Base-by-base conservation (phyloP, 2,888 invertebrate genomes). In the Drosophila gaucha region DNA sequence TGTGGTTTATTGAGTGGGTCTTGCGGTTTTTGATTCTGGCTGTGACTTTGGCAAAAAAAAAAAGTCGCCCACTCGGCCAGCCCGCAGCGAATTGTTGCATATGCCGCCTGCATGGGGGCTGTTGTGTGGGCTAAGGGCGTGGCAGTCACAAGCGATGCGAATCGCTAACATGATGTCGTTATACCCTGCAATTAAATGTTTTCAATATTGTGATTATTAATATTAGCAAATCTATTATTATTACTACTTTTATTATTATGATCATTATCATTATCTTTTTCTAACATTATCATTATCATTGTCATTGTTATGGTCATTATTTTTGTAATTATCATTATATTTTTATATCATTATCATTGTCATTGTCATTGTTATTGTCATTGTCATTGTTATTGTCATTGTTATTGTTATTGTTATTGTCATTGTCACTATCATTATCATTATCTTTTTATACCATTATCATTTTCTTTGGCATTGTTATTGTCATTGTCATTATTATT, bases 41-140 rank as follows among this genome's bases (percentile, higher is more conserved):
- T 35, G 36, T 24, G 59, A 59, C 69, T 72, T 69, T 64, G 72
- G 75, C 71, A 70, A 41, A 54, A 20, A 44, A n/a, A n/a, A n/a
- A n/a, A n/a, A n/a, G n/a, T 52, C 70, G 70, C 75, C 72, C 57
- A 74, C 75, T 39, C 16, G 18, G 30, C 18, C 8, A 33, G 38
- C 70, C 58, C 65, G 47, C 71, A 58, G 75, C 54, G 35, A 58
- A 54, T 57, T 24, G 33, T 51, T 38, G 71, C 60, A 44, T 18
- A 43, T 16, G n/a, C 14, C 46, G 22, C n/a, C 39, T 12, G 20
- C 22, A 56, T 74, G 69, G 43, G 56, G 51, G 68, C 62, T 14
- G 12, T n/a, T 9, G 24, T 62, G 74, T 74, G 52, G 68, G 67
- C 24, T 39, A 64, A 33, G 57, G 57, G 72, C 72, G 54, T 71